phyloP scores from a whole-genome alignment of 1,140 invertebrate species.

The Drosophila arizonae region DNA sequence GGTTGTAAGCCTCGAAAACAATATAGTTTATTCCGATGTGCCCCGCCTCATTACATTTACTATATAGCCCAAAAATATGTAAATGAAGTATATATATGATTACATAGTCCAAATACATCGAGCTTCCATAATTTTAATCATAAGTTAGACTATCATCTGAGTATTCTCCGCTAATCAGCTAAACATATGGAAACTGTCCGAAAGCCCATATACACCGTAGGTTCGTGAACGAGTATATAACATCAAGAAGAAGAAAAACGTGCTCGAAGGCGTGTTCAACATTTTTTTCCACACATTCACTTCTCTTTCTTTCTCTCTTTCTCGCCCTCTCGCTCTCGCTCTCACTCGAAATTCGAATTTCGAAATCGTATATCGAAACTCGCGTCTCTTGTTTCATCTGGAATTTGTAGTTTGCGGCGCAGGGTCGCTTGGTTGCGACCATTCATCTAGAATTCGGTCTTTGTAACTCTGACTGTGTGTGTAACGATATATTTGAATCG shows the following conservation, averaged over 20 bases:
- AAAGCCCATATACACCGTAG: too few relatives aligned
- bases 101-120: too few relatives aligned
- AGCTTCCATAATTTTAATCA: too few relatives aligned
- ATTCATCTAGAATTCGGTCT: constrained; percentile 82
- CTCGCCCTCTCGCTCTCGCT: constrained; percentile 35
- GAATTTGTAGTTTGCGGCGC: constrained; percentile 71
- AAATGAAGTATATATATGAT: too few relatives aligned
- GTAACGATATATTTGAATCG: constrained; percentile 82
- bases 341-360: constrained; percentile 27
- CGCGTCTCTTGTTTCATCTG: constrained; percentile 32
- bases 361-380: not conserved
- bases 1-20: too few relatives aligned
- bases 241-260: constrained; percentile 13
- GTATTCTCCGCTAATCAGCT: too few relatives aligned
- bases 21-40: too few relatives aligned
- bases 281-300: constrained; percentile 58
- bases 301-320: constrained; percentile 65
- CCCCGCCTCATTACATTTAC: too few relatives aligned
- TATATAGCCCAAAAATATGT: too few relatives aligned
- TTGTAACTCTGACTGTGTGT: constrained; percentile 82
- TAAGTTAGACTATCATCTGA: too few relatives aligned
- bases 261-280: constrained; percentile 43
- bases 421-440: constrained; percentile 81
- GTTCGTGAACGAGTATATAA: not conserved
- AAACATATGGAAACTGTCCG: too few relatives aligned